A percentile compares a stretch with the other conserved stretches of the same genome.
phyloP scores from a whole-genome alignment of 2,888 invertebrate species.

The Stratiomys singularior region DNA sequence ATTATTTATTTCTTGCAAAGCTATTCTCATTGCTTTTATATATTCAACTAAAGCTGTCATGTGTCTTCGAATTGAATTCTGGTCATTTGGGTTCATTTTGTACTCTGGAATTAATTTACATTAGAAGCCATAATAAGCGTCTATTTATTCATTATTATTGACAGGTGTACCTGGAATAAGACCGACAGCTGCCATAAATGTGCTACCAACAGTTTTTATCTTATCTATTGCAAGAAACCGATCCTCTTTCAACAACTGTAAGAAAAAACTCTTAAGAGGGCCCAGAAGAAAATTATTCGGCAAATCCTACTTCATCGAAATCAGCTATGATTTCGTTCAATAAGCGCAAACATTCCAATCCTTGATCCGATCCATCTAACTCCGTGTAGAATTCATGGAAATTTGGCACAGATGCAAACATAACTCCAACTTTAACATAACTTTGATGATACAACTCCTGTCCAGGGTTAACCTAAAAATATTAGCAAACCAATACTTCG shows the following conservation, averaged over 20 bases:
- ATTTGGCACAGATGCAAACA: constrained; percentile 93
- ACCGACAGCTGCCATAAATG: constrained; percentile 93
- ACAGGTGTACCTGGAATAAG: constrained; percentile 78
- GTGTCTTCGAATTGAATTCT: constrained; percentile 72
- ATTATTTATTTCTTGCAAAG: constrained; percentile 87
- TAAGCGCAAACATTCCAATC: constrained; percentile 86
- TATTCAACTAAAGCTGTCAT: constrained; percentile 88
- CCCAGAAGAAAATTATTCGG: not conserved
- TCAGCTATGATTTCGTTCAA: constrained; percentile 94
- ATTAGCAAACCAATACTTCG: constrained; percentile 58
- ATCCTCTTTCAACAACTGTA: constrained; percentile 82
- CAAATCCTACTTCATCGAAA: constrained; percentile 82
- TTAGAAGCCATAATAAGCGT: not conserved
- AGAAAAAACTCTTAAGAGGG: constrained; percentile 50
- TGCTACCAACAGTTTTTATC: constrained; percentile 92
- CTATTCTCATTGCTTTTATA: constrained; percentile 88
- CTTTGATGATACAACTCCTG: constrained; percentile 94
- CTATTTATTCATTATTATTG: not conserved
- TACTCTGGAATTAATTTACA: constrained; percentile 56
- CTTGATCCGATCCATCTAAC: constrained; percentile 91
- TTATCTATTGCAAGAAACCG: constrained; percentile 89
- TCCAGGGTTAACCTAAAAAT: constrained; percentile 70
- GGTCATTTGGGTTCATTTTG: constrained; percentile 67
- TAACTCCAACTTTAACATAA: constrained; percentile 89
- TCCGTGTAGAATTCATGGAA: constrained; percentile 95